Evolutionary conservation across 2,113 vertebrate genomes (phyloP).

Genomic region (Mungos mungo): DNA sequence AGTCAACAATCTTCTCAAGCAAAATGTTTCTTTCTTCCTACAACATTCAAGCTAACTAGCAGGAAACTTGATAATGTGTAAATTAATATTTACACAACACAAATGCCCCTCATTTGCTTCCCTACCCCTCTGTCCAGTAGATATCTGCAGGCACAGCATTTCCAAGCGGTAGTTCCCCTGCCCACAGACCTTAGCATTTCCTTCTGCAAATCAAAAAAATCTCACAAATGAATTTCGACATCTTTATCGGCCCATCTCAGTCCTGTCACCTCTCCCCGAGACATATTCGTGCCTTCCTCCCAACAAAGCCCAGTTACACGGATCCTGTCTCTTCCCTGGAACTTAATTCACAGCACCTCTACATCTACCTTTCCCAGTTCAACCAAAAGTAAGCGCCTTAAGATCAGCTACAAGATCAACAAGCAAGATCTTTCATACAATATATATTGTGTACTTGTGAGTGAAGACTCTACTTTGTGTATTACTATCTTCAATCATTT

Average conservation of each 20-base stretch:
- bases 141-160: neutral
- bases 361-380: neutral
- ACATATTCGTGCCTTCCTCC: neutral
- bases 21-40: conserved; percentile 65
- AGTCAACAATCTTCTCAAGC: conserved; percentile 52
- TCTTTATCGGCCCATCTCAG: neutral
- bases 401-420: neutral
- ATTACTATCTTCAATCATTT: conserved; percentile 15
- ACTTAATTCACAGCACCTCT: neutral
- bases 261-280: neutral
- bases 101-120: conserved; percentile 40
- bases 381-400: neutral
- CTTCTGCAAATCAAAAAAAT: neutral
- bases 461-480: neutral
- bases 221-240: conserved; percentile 9
- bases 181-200: conserved; percentile 35
- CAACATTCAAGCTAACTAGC: conserved; percentile 16
- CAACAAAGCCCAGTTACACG: neutral
- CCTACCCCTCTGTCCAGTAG: neutral
- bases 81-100: conserved; percentile 50
- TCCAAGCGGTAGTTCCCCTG: neutral
- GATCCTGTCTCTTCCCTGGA: neutral
- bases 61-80: conserved; percentile 57
- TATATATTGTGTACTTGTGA: neutral
- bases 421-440: neutral